A percentile compares a stretch with the other conserved stretches of the same genome.
Evolutionary conservation across 2,888 invertebrate species (phyloP).

Genomic region (Volucella bombylans): DNA sequence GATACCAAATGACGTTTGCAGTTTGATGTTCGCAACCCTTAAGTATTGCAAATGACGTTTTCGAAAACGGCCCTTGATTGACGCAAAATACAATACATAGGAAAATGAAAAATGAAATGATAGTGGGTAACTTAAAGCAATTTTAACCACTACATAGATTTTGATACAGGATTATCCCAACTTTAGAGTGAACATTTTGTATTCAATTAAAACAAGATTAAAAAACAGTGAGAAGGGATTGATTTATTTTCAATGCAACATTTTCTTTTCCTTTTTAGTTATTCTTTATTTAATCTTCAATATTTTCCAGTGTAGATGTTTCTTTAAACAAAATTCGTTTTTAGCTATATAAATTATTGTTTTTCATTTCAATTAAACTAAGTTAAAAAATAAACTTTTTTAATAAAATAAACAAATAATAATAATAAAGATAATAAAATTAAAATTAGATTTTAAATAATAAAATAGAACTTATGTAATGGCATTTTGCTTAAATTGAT

Average conservation of each 20-base stretch:
- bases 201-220: conserved; percentile 34
- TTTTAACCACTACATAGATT: no score
- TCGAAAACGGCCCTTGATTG: no score
- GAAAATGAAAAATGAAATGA: no score
- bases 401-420: conserved; percentile 29
- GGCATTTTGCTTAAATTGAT: conserved; percentile 55
- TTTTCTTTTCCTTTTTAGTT: conserved; percentile 48
- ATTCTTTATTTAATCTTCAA: conserved; percentile 61
- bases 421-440: conserved; percentile 31
- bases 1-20: no score
- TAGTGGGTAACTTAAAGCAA: no score
- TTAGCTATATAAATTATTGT: conserved; percentile 60
- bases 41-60: no score
- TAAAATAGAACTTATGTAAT: conserved; percentile 57
- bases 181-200: neutral
- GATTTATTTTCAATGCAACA: conserved; percentile 65
- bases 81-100: no score
- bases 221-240: conserved; percentile 60
- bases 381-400: conserved; percentile 39
- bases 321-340: conserved; percentile 12
- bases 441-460: conserved; percentile 23
- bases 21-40: no score
- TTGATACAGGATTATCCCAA: neutral
- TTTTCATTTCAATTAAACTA: conserved; percentile 57
- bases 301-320: conserved; percentile 59